Evolutionary conservation across 2,797 vertebrate species (phyloP).

Genomic region (Vespertilio murinus): DNA sequence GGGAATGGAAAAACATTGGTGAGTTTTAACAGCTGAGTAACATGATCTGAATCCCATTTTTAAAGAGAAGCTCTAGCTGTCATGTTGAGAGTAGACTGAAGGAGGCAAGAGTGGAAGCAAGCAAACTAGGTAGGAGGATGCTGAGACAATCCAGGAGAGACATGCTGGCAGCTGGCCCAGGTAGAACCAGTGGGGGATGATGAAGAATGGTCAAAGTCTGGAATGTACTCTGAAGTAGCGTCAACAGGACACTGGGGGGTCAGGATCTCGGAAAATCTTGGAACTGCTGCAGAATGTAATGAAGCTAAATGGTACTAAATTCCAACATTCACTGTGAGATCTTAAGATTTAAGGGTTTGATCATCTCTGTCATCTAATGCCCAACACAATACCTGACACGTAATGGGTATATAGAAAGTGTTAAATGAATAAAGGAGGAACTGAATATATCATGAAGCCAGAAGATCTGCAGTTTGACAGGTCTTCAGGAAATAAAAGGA

Average conservation of each 20-base stretch:
- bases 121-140: background rate
- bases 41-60: slow-evolving; percentile 10
- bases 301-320: background rate
- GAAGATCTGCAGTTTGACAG: background rate
- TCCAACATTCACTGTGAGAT: background rate
- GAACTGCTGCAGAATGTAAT: slow-evolving; percentile 23
- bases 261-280: background rate
- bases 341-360: background rate
- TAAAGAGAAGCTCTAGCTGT: background rate
- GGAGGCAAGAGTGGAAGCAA: background rate
- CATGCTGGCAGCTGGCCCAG: background rate
- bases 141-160: background rate
- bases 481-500: slow-evolving; percentile 8
- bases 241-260: background rate
- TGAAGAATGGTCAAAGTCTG: background rate
- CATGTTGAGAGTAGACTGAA: background rate
- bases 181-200: background rate
- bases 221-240: background rate
- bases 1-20: background rate
- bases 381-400: background rate
- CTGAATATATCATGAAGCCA: background rate
- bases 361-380: background rate
- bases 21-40: background rate
- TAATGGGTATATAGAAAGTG: background rate
- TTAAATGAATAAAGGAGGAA: background rate